A percentile compares a stretch with the other conserved stretches of the same genome.
phyloP scores from a whole-genome alignment of 2,797 vertebrate species.

The Distichodus sexfasciatus region DNA sequence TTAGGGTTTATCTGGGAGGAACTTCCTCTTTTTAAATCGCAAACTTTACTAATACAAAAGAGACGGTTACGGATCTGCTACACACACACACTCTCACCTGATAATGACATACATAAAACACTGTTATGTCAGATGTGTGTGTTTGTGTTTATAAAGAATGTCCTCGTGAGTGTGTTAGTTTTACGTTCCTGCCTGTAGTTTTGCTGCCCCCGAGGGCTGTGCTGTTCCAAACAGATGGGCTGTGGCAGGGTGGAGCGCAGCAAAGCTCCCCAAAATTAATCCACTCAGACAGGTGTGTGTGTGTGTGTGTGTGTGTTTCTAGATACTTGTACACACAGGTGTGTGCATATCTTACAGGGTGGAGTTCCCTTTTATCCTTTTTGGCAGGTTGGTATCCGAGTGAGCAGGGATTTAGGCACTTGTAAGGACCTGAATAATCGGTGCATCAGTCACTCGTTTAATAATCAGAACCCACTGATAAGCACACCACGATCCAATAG shows the following conservation, averaged over 20 bases:
- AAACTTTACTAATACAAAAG: conserved; percentile 9
- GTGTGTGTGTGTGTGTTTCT: conserved; percentile 6
- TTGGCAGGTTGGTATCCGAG: conserved; percentile 24
- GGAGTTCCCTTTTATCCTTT: conserved; percentile 25
- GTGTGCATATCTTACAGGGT: conserved; percentile 26
- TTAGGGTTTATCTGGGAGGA: conserved; percentile 4
- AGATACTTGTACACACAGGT: background rate
- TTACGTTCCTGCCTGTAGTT: conserved; percentile 36
- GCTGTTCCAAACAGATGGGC: conserved; percentile 54
- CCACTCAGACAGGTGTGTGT: conserved; percentile 50
- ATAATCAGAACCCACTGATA: no score
- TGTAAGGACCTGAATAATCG: no score
- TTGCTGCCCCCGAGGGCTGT: conserved; percentile 45
- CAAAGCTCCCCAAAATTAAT: conserved; percentile 42
- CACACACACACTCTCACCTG: background rate
- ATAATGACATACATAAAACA: no score
- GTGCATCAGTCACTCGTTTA: no score
- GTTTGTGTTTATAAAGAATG: conserved; percentile 21
- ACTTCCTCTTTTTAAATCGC: background rate
- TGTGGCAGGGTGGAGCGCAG: conserved; percentile 56
- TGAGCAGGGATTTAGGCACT: no score
- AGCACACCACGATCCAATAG: no score
- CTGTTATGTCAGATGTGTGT: no score
- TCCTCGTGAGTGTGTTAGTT: no score
- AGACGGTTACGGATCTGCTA: conserved; percentile 4